Base-by-base conservation (phyloP, 2,113 vertebrate species). In the Ginglymostoma cirratum region DNA sequence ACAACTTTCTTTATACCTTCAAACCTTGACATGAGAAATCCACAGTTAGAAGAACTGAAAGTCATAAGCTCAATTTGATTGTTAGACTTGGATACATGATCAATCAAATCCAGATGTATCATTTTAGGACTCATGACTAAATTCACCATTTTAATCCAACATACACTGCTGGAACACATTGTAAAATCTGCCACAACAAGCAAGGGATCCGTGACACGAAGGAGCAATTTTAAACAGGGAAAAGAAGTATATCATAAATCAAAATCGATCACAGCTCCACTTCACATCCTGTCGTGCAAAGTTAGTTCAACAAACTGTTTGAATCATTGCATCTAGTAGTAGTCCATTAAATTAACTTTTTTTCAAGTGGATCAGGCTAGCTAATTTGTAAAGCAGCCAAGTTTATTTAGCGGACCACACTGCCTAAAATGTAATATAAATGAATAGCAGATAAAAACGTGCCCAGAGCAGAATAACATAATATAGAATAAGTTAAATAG, bases 241-340 rank as follows among this genome's bases (percentile, higher is more conserved):
- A 95, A 95, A 95, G 67, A 95, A 42, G 30, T 95, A 95, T 70
- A 95, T 69, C 67, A 95, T 95, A 95, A 95, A 95, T 95, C 93
- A 95, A 72, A 95, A 72, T 42, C 38, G 66, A 95, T 95, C 69
- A 17, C 94, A 95, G 69, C 94, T 95, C 94, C 14, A 30, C 34
- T 76, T 95, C 94, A 95, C 69, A 95, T 95, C 94, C 94, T 95
- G 94, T 95, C 69, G 94, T 95, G 94, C 94, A 95, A 95, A 95
- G 67, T 95, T 72, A 72, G 94, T 95, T 95, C 94, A 72, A 95
- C 94, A 95, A 95, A 95, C 94, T 70, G 93, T 94, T 94, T 94
- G 93, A 70, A 94, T 72, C 93, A 94, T 27, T 76, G 94, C 27
- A 24, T 70, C 69, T 72, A 70, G 94, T 76, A 52, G 94, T 76